Evolutionary conservation across 2,888 invertebrate species (phyloP).

Genomic region (Stratiomys singularior): DNA sequence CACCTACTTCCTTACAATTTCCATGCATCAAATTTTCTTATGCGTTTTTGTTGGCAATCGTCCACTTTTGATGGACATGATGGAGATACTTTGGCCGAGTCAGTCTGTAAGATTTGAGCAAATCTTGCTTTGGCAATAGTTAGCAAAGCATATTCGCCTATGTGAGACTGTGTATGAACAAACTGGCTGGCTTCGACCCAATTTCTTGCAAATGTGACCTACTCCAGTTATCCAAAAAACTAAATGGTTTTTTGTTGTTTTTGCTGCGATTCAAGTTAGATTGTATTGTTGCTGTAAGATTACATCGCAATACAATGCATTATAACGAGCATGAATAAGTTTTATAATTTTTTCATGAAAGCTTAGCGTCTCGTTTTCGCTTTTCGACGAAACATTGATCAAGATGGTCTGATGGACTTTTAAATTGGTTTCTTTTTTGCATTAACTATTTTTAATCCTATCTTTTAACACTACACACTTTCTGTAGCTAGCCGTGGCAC

Average conservation of each 20-base stretch:
- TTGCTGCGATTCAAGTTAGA: not conserved
- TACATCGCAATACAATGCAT: not conserved
- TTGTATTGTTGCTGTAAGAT: conserved; percentile 1
- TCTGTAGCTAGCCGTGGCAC: not conserved
- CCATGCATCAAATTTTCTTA: conserved; percentile 2
- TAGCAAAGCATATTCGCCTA: not conserved
- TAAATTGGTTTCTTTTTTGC: conserved; percentile 27
- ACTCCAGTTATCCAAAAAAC: conserved; percentile 39
- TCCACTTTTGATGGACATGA: conserved; percentile 20
- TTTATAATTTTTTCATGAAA: not conserved
- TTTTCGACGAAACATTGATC: not conserved
- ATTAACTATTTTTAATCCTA: not conserved
- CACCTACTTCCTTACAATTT: not conserved
- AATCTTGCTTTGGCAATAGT: conserved; percentile 10
- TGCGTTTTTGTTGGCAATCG: conserved; percentile 38
- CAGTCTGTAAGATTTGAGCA: not conserved
- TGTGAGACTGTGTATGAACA: not conserved
- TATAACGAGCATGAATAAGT: not conserved
- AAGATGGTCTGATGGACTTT: conserved; percentile 20
- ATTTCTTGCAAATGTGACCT: conserved; percentile 29
- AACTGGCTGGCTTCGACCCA: conserved; percentile 17
- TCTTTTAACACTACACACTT: not conserved
- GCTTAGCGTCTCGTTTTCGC: conserved; percentile 9
- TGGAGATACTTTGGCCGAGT: not conserved
- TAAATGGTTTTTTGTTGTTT: conserved; percentile 6